Base-by-base conservation (phyloP, 2,888 invertebrate genomes). In the Cistogaster globosa region DNA sequence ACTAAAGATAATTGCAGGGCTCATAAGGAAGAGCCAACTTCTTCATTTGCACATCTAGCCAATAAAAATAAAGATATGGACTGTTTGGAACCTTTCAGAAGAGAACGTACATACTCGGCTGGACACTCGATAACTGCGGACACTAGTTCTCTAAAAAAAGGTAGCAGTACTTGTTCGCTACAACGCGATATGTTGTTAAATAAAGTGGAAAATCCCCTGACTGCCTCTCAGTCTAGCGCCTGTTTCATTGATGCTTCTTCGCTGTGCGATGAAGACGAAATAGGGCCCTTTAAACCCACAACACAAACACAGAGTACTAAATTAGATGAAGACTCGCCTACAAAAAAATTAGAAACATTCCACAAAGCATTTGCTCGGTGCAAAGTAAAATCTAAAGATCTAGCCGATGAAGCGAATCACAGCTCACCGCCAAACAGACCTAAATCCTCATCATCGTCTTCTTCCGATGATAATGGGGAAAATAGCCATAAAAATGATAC, bases 201-300 rank as follows among this genome's bases (percentile, higher is more conserved):
- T 53, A 88, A 89, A 71, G 87, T 89, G 4, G 90, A 90, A n/a
- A 90, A 90, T 81, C 87, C 89, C 20, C 68, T 91, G 80, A 88
- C 89, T n/a, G 89, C 89, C 16, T 90, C 91, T 0, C 90, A 88
- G n/a, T 88, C 88, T 18, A 90, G 90, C 92, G 94, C 95, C 82
- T 97, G 95, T 90, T 97, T 96, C 88, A 97, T 97, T 87, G 96
- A 96, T 91, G 96, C 96, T 18, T 95, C 96, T 9, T 95, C 95
- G 89, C 93, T 97, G 86, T 94, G 94, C 26, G 96, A 96, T 90
- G 96, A 96, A 89, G 94, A 94, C 80, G 94, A 95, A 87, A 89
- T 91, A 38, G 85, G 89, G 6, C 89, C 90, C 1, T 92, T 90
- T 85, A 89, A 89, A 26, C 65, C 82, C 18, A 8, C 68, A 12